Conservation (phyloP, 2,797 vertebrate species). For the Scolopax rusticola region DNA sequence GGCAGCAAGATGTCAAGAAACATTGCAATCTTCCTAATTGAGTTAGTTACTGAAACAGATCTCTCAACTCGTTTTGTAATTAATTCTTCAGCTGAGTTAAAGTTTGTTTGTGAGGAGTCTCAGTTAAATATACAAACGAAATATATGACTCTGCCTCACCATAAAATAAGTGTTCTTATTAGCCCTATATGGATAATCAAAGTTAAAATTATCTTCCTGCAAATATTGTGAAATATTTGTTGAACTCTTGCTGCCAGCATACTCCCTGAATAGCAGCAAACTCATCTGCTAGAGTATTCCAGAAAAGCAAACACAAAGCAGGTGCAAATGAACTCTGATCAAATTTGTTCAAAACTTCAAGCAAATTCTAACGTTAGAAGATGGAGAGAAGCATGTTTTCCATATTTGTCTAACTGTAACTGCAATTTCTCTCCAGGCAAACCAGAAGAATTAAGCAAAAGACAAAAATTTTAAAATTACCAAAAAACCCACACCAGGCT, state of each 20-base stretch:
- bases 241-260: not conserved
- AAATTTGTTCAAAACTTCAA: slow-evolving; percentile 40
- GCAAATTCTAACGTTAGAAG: not conserved
- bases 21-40: not conserved
- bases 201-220: slow-evolving; percentile 21
- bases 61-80: not conserved
- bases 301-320: slow-evolving; percentile 40
- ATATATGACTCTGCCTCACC: not conserved
- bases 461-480: not conserved
- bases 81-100: not conserved
- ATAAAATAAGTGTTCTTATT: not conserved
- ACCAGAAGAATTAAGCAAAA: slow-evolving; percentile 6
- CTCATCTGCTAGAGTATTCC: slow-evolving; percentile 30
- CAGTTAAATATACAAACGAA: not conserved
- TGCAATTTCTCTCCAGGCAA: not conserved
- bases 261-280: not conserved
- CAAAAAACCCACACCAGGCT: not conserved
- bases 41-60: not conserved
- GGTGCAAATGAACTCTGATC: slow-evolving; percentile 26
- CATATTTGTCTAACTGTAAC: slow-evolving; percentile 12
- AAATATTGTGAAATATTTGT: slow-evolving; percentile 23
- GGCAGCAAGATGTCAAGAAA: not conserved
- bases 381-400: not conserved
- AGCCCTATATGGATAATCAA: not conserved
- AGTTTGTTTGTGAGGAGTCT: not conserved